Evolutionary conservation across 2,797 vertebrate species (phyloP).

Genomic region (Craterocephalus amniculus): DNA sequence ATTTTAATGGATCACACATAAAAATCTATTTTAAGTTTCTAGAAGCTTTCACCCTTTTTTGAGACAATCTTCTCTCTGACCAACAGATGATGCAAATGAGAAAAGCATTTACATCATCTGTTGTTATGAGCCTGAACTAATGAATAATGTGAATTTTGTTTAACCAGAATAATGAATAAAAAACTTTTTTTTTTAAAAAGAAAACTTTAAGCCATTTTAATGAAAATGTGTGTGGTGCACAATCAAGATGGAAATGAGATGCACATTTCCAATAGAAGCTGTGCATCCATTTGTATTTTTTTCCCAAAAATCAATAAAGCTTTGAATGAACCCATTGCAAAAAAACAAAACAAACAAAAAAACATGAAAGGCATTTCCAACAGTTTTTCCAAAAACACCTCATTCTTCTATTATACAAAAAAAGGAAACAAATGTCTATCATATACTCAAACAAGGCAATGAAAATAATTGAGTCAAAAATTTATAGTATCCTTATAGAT

Average conservation of each 20-base stretch:
- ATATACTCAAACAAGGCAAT: neutral
- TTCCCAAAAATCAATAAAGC: too few relatives aligned
- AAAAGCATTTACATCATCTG: neutral
- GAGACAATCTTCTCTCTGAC: neutral
- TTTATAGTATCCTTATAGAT: neutral
- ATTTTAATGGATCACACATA: too few relatives aligned
- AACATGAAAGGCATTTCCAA: neutral
- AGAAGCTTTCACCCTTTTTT: neutral
- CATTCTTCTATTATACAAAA: too few relatives aligned
- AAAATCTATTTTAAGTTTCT: too few relatives aligned
- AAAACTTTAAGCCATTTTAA: neutral
- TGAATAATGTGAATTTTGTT: slow-evolving; percentile 2
- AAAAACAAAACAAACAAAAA: neutral
- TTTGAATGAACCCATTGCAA: neutral
- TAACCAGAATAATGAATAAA: too few relatives aligned
- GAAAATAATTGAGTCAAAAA: neutral
- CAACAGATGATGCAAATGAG: neutral
- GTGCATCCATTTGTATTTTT: neutral
- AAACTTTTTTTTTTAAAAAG: neutral
- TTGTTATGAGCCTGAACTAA: neutral
- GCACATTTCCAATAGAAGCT: neutral
- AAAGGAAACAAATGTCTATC: neutral
- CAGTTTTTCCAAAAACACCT: neutral
- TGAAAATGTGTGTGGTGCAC: neutral
- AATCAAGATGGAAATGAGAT: neutral